Percentiles rank a stretch among this genome's conserved stretches.
These are phyloP conservation scores for Villa cingulata DNA, from an alignment of 2,888 invertebrate species.

Conservation along the genomic window DNA sequence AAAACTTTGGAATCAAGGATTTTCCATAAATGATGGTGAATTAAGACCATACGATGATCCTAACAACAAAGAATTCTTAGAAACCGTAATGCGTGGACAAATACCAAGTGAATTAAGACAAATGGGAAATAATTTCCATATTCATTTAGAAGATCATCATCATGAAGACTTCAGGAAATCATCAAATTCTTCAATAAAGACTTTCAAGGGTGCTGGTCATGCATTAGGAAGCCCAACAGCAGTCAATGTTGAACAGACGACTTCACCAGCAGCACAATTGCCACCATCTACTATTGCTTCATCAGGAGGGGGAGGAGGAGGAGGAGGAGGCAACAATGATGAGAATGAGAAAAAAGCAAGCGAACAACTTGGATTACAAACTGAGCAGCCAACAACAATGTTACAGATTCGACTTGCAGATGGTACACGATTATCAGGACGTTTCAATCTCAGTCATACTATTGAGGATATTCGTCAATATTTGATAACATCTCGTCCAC, in stretches of 20 bases:
- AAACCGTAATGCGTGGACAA: constrained; percentile 70
- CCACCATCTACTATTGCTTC: no score
- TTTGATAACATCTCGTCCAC: constrained; percentile 64
- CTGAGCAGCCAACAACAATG: constrained; percentile 58
- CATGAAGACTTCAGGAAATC: constrained; percentile 62
- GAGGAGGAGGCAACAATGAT: constrained; percentile 15
- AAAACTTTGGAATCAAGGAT: constrained; percentile 88
- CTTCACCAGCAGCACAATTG: constrained; percentile 34
- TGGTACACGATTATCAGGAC: constrained; percentile 74
- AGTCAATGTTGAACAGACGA: constrained; percentile 50
- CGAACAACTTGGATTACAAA: constrained; percentile 53
- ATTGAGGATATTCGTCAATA: constrained; percentile 64
- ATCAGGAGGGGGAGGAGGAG: constrained; percentile 27
- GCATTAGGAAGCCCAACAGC: constrained; percentile 69
- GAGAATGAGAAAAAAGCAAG: constrained; percentile 42
- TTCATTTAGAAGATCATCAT: constrained; percentile 85
- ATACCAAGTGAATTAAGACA: constrained; percentile 63
- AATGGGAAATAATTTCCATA: constrained; percentile 59
- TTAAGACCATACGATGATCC: constrained; percentile 72
- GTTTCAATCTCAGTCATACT: constrained; percentile 84
- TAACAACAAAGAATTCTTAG: constrained; percentile 73
- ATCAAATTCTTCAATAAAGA: constrained; percentile 40
- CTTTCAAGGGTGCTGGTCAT: constrained; percentile 78
- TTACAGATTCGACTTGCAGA: constrained; percentile 74
- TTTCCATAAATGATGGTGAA: constrained; percentile 81